Conservation (phyloP, 2,888 invertebrate genomes). For the Aphidoletes aphidimyza region DNA sequence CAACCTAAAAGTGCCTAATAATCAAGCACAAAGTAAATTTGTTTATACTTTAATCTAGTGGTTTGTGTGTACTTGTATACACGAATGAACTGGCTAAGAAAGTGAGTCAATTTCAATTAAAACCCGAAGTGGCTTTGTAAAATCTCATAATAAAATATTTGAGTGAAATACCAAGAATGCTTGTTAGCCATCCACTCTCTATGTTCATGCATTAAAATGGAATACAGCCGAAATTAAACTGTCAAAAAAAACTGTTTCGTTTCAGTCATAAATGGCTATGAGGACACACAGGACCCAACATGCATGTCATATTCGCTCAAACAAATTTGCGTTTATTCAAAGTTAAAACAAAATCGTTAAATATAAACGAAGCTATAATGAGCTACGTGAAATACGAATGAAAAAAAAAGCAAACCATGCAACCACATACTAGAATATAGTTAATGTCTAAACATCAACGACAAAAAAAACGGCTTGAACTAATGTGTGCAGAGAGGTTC, state of each 20-base stretch:
- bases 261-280: conserved; percentile 7
- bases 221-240: neutral
- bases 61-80: too few species aligned
- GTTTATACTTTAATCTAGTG: too few species aligned
- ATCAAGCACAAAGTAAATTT: neutral
- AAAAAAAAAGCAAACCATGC: too few species aligned
- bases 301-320: conserved; percentile 20
- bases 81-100: neutral
- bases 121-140: neutral
- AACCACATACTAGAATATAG: neutral
- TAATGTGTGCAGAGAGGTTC: neutral
- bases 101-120: neutral
- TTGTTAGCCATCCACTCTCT: neutral
- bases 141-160: neutral
- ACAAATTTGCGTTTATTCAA: neutral
- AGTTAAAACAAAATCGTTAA: neutral
- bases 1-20: too few species aligned
- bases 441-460: conserved; percentile 5
- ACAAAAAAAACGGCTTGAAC: neutral
- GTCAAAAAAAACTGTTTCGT: neutral
- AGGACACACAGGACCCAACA: neutral
- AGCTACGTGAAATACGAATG: neutral
- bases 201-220: too few species aligned
- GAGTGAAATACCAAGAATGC: neutral
- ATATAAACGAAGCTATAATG: conserved; percentile 15